phyloP scores from a whole-genome alignment of 2,797 vertebrate species.

The Micrastur ruficollis region DNA sequence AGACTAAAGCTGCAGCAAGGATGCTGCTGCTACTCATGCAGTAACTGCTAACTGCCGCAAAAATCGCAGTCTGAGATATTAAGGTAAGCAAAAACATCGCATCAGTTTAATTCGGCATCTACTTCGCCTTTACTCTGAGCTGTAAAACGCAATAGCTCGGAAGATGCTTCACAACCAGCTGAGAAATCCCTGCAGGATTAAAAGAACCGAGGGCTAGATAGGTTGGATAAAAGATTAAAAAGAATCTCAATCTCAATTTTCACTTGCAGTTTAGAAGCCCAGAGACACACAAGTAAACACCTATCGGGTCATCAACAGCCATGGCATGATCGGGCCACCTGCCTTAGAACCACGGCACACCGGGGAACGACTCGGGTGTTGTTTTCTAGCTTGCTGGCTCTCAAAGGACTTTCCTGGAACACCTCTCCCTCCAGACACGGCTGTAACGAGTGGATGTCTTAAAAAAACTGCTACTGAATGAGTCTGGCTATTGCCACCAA shows the following conservation, averaged over 20 bases:
- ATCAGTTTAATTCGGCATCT: not conserved
- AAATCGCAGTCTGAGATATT: not conserved
- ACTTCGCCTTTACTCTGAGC: not conserved
- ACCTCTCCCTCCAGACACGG: not conserved
- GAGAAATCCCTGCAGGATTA: not conserved
- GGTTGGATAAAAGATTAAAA: not conserved
- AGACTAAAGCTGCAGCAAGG: not conserved
- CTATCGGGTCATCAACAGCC: not conserved
- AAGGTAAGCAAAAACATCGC: not conserved
- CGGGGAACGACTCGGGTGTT: not conserved
- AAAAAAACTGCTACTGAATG: not conserved
- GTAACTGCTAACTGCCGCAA: not conserved
- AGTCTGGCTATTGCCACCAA: not conserved
- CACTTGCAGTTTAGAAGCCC: not conserved
- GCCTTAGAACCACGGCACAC: not conserved
- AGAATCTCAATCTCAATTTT: not conserved
- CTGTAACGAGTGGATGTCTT: not conserved
- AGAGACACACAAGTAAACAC: not conserved
- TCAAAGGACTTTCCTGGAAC: not conserved
- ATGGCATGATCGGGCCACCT: not conserved
- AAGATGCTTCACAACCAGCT: not conserved
- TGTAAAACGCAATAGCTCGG: not conserved
- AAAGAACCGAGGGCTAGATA: not conserved
- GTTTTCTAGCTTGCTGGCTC: not conserved
- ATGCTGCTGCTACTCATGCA: rapidly evolving